phyloP scores from a whole-genome alignment of 1,140 invertebrate species.

The Drosophila pachea region DNA sequence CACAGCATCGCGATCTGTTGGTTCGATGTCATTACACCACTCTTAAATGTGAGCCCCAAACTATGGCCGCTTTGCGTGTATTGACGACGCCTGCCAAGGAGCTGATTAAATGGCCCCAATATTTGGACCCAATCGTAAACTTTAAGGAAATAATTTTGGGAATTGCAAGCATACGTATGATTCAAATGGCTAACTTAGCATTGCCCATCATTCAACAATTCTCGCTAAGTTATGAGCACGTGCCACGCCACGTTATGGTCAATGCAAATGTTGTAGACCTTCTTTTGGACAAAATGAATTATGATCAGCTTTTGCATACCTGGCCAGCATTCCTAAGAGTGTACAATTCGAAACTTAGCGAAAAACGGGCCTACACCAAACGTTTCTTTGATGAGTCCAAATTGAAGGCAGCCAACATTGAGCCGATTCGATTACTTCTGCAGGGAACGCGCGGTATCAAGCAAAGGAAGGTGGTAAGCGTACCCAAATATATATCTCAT shows the following conservation, averaged over 20 bases:
- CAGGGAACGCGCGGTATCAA: slow-evolving; percentile 32
- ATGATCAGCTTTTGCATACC: slow-evolving; percentile 51
- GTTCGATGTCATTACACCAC: slow-evolving; percentile 51
- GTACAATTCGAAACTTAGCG: not conserved
- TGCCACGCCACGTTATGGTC: slow-evolving; percentile 47
- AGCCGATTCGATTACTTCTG: slow-evolving; percentile 57
- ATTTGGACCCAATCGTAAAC: slow-evolving; percentile 28
- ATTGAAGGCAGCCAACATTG: slow-evolving; percentile 47
- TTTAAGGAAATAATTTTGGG: slow-evolving; percentile 35
- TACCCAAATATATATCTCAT: not conserved
- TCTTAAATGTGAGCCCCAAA: slow-evolving; percentile 25
- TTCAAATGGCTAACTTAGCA: slow-evolving; percentile 17
- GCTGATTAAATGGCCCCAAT: slow-evolving; percentile 41
- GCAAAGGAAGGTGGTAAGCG: slow-evolving; percentile 24
- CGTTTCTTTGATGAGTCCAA: slow-evolving; percentile 43
- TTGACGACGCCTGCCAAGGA: slow-evolving; percentile 24
- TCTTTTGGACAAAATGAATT: slow-evolving; percentile 55
- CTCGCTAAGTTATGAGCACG: slow-evolving; percentile 47
- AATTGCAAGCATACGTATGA: slow-evolving; percentile 46
- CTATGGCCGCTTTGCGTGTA: slow-evolving; percentile 41
- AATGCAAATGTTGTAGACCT: slow-evolving; percentile 28
- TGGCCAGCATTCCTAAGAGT: slow-evolving; percentile 39
- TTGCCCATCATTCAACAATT: slow-evolving; percentile 46
- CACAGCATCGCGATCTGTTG: slow-evolving; percentile 51
- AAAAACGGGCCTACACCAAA: slow-evolving; percentile 5